Evolutionary conservation across 30 jellyfish, hydroid and myxozoan species (phyloP).

Genomic region (Turritopsis dohrnii): DNA sequence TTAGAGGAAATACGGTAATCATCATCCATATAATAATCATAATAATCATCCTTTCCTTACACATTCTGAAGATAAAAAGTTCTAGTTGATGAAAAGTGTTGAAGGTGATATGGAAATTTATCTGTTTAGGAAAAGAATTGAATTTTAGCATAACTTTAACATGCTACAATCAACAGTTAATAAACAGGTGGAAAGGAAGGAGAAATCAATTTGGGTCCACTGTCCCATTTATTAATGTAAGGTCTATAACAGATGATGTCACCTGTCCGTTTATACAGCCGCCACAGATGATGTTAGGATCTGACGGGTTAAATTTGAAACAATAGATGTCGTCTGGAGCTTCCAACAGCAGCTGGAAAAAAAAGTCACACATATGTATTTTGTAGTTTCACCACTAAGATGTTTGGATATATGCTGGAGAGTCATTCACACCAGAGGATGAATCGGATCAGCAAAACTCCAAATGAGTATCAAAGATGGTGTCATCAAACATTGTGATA

Average conservation of each 20-base stretch:
- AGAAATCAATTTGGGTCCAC: neutral
- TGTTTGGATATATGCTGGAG: neutral
- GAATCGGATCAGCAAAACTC: conserved; percentile 95
- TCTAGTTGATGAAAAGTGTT: too few species aligned
- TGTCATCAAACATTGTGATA: conserved; percentile 48
- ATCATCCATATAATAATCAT: too few species aligned
- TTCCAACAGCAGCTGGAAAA: conserved; percentile 63
- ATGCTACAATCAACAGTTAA: too few species aligned
- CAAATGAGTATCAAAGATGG: conserved; percentile 78
- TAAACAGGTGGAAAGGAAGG: too few species aligned
- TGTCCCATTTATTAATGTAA: neutral
- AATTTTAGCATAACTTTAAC: too few species aligned
- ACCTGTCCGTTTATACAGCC: conserved; percentile 97
- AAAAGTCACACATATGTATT: neutral
- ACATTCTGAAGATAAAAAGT: too few species aligned
- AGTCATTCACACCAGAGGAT: conserved; percentile 65
- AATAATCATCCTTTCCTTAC: too few species aligned
- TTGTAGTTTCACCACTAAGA: neutral
- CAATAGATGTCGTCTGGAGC: conserved; percentile 88
- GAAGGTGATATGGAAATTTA: too few species aligned
- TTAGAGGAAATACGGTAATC: too few species aligned
- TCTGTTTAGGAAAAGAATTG: too few species aligned
- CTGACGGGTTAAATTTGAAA: conserved; percentile 80
- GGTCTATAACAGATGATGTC: neutral
- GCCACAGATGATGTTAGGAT: conserved; percentile 76